A percentile compares a stretch with the other conserved stretches of the same genome.
Conservation (phyloP, 2,113 vertebrate genomes). For the Agapornis roseicollis region DNA sequence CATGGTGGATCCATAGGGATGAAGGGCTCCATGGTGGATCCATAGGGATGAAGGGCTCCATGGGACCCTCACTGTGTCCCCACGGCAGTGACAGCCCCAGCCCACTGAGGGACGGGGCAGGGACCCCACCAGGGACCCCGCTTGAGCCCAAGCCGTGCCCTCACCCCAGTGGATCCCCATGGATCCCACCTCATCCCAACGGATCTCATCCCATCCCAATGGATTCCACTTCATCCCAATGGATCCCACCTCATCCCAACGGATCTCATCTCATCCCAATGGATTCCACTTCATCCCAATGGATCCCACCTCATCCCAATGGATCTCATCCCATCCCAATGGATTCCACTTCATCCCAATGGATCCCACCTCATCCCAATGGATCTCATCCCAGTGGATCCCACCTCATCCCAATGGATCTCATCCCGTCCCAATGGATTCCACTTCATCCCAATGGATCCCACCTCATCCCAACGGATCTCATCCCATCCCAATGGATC, state of each 20-base stretch:
- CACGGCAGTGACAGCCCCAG: too few relatives aligned
- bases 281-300: background rate
- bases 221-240: background rate
- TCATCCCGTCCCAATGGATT: background rate
- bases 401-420: background rate
- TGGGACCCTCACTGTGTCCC: background rate
- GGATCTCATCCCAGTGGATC: too few relatives aligned
- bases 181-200: background rate
- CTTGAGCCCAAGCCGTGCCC: background rate
- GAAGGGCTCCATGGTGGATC: too few relatives aligned
- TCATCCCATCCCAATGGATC: background rate
- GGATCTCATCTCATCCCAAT: background rate
- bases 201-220: too few relatives aligned
- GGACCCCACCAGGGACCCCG: background rate
- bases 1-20: too few relatives aligned
- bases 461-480: background rate
- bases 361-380: background rate
- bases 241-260: background rate
- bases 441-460: background rate
- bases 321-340: too few relatives aligned
- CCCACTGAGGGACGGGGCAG: background rate
- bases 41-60: background rate
- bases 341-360: too few relatives aligned
- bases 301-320: background rate
- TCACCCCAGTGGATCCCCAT: background rate